Conservation (phyloP, 37 sponge, comb jelly and placozoan genomes). For the Ephydatia muelleri region DNA sequence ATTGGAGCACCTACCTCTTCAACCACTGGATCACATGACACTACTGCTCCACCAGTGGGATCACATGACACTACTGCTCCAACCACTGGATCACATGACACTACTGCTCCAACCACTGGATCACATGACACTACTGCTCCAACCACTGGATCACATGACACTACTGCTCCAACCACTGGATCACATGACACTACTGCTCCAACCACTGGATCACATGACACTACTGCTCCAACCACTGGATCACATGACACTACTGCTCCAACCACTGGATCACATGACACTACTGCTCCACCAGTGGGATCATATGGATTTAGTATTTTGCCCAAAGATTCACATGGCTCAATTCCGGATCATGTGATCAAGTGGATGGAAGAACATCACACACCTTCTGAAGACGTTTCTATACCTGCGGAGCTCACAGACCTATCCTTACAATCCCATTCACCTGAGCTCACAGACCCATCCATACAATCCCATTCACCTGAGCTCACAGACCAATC, state of each 20-base stretch:
- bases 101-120: not conserved
- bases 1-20: no score
- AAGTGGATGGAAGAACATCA: slow-evolving; percentile 7
- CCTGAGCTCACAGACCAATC: not conserved
- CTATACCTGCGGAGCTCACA: not conserved
- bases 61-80: not conserved
- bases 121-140: not conserved
- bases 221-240: not conserved
- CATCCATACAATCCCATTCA: no score
- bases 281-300: not conserved
- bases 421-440: no score
- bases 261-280: not conserved
- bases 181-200: not conserved
- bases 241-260: not conserved
- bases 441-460: no score
- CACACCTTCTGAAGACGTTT: not conserved
- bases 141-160: not conserved
- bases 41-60: no score
- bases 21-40: no score
- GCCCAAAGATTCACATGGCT: no score
- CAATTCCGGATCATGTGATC: slow-evolving; percentile 5
- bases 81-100: not conserved
- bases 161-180: not conserved
- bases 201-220: not conserved
- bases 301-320: not conserved